Evolutionary conservation across 2,113 vertebrate genomes (phyloP).

Genomic region (Pterocles gutturalis): DNA sequence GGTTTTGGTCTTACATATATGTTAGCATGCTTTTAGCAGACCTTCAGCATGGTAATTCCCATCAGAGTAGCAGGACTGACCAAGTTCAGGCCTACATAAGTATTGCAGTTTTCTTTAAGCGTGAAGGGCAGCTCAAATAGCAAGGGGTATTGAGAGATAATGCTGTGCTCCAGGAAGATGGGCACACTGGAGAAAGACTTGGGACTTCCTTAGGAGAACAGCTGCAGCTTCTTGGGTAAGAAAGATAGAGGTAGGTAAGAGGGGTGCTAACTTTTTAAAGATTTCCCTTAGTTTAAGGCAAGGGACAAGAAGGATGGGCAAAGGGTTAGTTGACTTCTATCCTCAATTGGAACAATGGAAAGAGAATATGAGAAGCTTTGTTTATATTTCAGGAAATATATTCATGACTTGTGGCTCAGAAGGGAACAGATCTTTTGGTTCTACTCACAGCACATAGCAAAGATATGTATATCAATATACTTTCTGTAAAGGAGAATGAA

Average conservation of each 20-base stretch:
- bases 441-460: neutral
- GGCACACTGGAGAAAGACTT: neutral
- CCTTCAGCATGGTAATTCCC: neutral
- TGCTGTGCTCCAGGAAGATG: neutral
- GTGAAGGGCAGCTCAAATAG: neutral
- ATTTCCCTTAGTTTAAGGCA: neutral
- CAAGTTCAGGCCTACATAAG: neutral
- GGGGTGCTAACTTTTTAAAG: neutral
- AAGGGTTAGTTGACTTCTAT: neutral
- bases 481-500: neutral
- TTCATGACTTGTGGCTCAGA: neutral
- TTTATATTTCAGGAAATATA: neutral
- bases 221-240: neutral
- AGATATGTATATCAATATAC: neutral
- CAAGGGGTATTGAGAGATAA: neutral
- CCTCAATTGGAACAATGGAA: neutral
- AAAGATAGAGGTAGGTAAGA: neutral
- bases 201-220: neutral
- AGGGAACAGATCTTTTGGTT: neutral
- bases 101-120: neutral
- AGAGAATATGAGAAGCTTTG: neutral
- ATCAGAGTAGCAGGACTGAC: neutral
- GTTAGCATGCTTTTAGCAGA: neutral
- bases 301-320: neutral
- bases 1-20: neutral